Conservation (phyloP, 2,888 invertebrate genomes). For the Oscheius sp. region DNA sequence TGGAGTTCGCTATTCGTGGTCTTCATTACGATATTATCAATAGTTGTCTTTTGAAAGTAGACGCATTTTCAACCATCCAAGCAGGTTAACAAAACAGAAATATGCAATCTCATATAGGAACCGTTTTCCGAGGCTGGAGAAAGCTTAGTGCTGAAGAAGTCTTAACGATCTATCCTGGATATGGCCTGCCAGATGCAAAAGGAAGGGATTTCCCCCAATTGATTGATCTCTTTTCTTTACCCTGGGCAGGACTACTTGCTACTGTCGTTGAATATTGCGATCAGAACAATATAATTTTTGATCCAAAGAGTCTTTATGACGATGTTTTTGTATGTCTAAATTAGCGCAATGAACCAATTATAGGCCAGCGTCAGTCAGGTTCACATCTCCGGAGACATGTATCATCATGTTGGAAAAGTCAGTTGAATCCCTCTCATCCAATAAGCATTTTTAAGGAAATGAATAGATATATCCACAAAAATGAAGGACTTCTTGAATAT, state of each 20-base stretch:
- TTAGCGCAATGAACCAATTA: neutral
- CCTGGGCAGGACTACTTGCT: conserved; percentile 81
- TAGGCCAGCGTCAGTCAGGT: conserved; percentile 49
- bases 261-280: conserved; percentile 93
- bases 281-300: conserved; percentile 86
- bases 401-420: conserved; percentile 40
- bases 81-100: too few relatives aligned
- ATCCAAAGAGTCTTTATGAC: conserved; percentile 92
- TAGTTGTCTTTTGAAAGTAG: too few relatives aligned
- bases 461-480: conserved; percentile 62
- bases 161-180: conserved; percentile 78
- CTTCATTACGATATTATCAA: conserved; percentile 93
- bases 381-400: conserved; percentile 60
- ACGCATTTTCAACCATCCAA: too few relatives aligned
- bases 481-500: conserved; percentile 75
- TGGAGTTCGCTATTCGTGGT: conserved; percentile 93
- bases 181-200: conserved; percentile 57
- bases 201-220: conserved; percentile 81
- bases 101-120: conserved; percentile 32
- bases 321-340: conserved; percentile 83
- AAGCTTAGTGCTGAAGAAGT: conserved; percentile 42
- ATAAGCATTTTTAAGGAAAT: too few relatives aligned
- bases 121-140: conserved; percentile 46
- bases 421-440: too few relatives aligned
- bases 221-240: conserved; percentile 94